Evolutionary conservation across 1,140 invertebrate species (phyloP), one percentile per base, ranked within the genome.

Genomic region (Pentalonia nigronervosa): DNA sequence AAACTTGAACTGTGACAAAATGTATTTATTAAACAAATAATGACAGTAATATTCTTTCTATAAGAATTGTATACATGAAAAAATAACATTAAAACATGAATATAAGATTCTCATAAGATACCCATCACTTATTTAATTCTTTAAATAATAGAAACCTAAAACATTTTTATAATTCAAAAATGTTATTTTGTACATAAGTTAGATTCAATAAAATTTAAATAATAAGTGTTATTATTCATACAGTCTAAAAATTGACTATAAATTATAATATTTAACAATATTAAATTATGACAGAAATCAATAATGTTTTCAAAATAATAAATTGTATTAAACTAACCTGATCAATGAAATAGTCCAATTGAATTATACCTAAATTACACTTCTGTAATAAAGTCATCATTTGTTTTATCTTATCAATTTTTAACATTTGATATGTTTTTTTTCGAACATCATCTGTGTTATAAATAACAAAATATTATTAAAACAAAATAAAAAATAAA

Each of bases 301-400:
- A 76, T 34, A n/a, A 76, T n/a, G 30, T 84, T 30, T 48, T 48
- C 4, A 30, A 30, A 30, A 47, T 47, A 25, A 47, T 47, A 87
- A n/a, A 89, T 25, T 89, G n/a, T 53, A 53, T 89, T 53, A 56
- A 67, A 90, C 89, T 45, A 67, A 93, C 91, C 47, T 93, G 91
- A n/a, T 93, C 21, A 56, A 93, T 25, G 86, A 93, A 93, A 56
- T 86, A 56, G 9, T 93, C 81, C 25, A 93, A 83, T 56, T 93
- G 76, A 86, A n/a, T 30, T 45, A 53, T 45, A 56, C n/a, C 34
- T 21, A 45, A 56, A 93, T 56, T 41, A 50, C 25, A 17, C 50
- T 84, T 93, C 25, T 41, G 20, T 17, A 93, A 30, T 17, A 36
- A 45, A 36, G 4, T 53, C 67, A 93, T 93, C 30, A 93, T 83